These are phyloP conservation scores for Drosophila falleni DNA, from an alignment of 2,888 invertebrate species.

Conservation along the genomic window DNA sequence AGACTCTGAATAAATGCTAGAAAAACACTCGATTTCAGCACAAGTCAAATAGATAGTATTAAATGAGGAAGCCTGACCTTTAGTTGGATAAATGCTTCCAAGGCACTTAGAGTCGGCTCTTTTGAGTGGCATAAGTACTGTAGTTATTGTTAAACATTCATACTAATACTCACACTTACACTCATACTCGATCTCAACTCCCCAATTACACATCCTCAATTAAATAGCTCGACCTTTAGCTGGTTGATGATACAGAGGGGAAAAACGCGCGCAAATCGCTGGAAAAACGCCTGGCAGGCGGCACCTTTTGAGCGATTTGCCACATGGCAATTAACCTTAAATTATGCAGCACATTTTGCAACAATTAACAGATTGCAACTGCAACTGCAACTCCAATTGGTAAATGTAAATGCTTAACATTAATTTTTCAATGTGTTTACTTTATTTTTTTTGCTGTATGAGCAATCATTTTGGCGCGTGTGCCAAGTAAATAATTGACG, in stretches of 20 bases:
- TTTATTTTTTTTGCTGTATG: constrained; percentile 44
- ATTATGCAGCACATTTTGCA: constrained; percentile 75
- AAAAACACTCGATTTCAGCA: constrained; percentile 15
- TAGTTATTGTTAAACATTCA: constrained; percentile 11
- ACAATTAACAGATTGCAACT: constrained; percentile 73
- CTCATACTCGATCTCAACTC: constrained; percentile 29
- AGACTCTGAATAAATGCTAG: constrained; percentile 8
- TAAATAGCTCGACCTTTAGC: constrained; percentile 71
- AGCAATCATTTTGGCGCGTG: constrained; percentile 79
- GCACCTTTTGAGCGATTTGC: constrained; percentile 72
- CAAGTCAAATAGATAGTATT: constrained; percentile 24
- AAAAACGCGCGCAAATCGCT: constrained; percentile 57
- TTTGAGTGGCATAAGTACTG: constrained; percentile 23
- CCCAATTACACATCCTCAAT: constrained; percentile 72
- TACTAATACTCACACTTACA: constrained; percentile 15
- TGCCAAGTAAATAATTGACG: constrained; percentile 62
- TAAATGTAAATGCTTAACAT: constrained; percentile 72
- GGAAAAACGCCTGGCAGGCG: constrained; percentile 55
- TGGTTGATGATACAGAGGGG: constrained; percentile 17
- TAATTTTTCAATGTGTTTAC: constrained; percentile 54
- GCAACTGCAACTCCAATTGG: constrained; percentile 38
- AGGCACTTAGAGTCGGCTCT: constrained; percentile 38
- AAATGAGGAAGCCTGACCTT: constrained; percentile 61
- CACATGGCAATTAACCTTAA: constrained; percentile 67
- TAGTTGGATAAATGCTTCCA: constrained; percentile 40